Conservation (phyloP, 2,113 vertebrate genomes). For the Ia io region DNA sequence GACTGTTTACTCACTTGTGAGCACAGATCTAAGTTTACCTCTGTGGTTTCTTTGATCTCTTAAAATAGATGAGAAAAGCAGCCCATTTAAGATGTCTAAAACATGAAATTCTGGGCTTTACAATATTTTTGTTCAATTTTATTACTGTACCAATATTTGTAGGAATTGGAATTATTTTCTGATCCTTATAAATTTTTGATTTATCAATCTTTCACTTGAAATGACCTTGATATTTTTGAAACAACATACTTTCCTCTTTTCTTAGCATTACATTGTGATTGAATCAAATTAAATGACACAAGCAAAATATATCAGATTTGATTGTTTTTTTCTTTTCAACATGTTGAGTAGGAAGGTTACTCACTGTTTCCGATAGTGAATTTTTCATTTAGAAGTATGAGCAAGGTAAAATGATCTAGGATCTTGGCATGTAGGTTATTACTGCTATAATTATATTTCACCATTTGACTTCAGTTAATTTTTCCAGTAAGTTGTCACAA, state of each 20-base stretch:
- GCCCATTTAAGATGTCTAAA: not conserved
- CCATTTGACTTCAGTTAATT: not conserved
- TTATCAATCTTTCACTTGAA: not conserved
- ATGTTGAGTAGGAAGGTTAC: not conserved
- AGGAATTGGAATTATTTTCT: not conserved
- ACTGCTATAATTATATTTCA: not conserved
- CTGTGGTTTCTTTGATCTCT: not conserved
- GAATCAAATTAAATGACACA: not conserved
- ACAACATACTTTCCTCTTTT: not conserved
- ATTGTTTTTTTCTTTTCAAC: not conserved
- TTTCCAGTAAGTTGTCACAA: not conserved
- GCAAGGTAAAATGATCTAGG: not conserved
- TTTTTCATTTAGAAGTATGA: not conserved
- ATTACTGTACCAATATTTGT: not conserved
- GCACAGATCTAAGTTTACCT: not conserved
- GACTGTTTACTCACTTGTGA: not conserved
- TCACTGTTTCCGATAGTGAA: slow-evolving; percentile 13
- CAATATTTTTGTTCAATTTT: not conserved
- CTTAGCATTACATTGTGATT: not conserved
- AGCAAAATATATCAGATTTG: not conserved
- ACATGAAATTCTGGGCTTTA: not conserved
- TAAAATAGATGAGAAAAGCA: not conserved
- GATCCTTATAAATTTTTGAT: not conserved
- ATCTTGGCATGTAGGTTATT: not conserved
- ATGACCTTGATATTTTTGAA: not conserved